Evolutionary conservation across 1,140 invertebrate genomes (phyloP), one percentile per base, ranked within the genome.

Genomic region (Drosophila littoralis): DNA sequence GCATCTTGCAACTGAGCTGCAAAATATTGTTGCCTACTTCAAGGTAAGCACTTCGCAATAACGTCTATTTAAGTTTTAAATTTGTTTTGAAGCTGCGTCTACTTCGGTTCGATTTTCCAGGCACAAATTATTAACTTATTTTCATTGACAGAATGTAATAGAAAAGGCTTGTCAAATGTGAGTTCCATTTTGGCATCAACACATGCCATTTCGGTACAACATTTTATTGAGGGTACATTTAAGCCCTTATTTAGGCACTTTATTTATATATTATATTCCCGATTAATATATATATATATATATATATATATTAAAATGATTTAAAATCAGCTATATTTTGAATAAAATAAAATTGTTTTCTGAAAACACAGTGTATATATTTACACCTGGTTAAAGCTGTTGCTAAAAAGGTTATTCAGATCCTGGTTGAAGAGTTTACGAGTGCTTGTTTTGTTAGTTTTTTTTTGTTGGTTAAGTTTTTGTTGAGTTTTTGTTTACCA

Each of bases 1-100:
- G 63, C 79, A 73, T 67, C 79, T 77, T 64, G 78, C 55, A 51
- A 64, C 43, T 40, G 55, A 65, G 50, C 35, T 63, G 52, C 54
- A 58, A 63, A 69, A 54, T 36, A 66, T 52, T 66, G 77, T 45
- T 51, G 81, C 48, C 55, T 40, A 61, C 69, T 72, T 69, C 45
- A 58, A 46, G 35, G 2, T 57, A 42, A 68, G 57, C 57, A 32
- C 46, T 50, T 7, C 36, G 54, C 45, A 33, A 22, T 33, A 10
- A 42, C 35, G 13, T 38, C 15, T 58, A 74, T 68, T 73, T 46
- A 35, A 59, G 42, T n/a, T 43, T 35, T 52, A 8, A 54, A 59
- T 50, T 7, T 71, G 22, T 28, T 73, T 59, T 48, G 33, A 22
- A 54, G 50, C 48, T 59, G 48, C 6, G 17, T 28, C 22, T 5